phyloP scores from a whole-genome alignment of 1,140 invertebrate genomes.

The Agrypnia vestita region DNA sequence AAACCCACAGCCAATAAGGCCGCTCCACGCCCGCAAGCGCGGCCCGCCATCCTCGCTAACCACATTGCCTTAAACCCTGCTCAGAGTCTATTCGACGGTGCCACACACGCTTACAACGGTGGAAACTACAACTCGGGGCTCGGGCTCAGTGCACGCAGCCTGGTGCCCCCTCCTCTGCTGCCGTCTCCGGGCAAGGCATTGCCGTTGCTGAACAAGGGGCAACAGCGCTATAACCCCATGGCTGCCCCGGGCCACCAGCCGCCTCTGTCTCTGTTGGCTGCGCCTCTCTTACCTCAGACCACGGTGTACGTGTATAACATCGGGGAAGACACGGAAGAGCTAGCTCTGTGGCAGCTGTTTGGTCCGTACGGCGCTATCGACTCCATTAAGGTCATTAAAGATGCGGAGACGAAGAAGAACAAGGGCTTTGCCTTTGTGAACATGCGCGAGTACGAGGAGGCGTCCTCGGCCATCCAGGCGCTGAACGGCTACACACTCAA shows the following conservation, averaged over 20 bases:
- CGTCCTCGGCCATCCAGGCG: conserved; percentile 96
- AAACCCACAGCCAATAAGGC: conserved; percentile 64
- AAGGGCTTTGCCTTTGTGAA: conserved; percentile 99
- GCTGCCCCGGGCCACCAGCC: conserved; percentile 66
- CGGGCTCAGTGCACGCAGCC: conserved; percentile 62
- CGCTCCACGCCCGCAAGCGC: conserved; percentile 59
- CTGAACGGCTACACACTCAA: conserved; percentile 98
- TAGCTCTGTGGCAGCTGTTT: conserved; percentile 99
- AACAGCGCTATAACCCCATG: conserved; percentile 72
- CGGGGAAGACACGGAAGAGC: conserved; percentile 98
- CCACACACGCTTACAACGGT: conserved; percentile 42
- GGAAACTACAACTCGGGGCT: conserved; percentile 63
- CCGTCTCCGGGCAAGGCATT: conserved; percentile 71
- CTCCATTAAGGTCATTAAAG: conserved; percentile 98
- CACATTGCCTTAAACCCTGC: conserved; percentile 61
- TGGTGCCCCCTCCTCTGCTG: conserved; percentile 67
- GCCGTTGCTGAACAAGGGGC: conserved; percentile 71
- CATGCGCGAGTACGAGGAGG: conserved; percentile 99
- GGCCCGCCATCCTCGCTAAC: conserved; percentile 62
- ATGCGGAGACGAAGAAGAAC: conserved; percentile 98
- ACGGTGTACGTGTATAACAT: conserved; percentile 92
- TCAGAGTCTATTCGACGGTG: conserved; percentile 32
- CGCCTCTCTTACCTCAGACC: conserved; percentile 67
- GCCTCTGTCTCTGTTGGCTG: conserved; percentile 66
- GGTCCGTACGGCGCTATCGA: conserved; percentile 99